phyloP scores from a whole-genome alignment of 2,797 vertebrate species.

The Anguilla pacifica region DNA sequence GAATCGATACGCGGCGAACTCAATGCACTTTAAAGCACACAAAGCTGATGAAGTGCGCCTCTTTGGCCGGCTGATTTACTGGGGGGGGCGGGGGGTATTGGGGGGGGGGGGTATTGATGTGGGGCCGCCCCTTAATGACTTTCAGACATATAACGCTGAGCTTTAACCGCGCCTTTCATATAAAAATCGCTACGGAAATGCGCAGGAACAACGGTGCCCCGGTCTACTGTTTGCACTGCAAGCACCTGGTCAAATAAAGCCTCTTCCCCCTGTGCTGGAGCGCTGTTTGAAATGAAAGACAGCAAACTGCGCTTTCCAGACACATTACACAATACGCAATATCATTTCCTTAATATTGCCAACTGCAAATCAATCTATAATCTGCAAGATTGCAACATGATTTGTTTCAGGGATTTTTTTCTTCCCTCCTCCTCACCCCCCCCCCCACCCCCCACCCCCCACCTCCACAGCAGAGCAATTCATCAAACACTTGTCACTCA shows the following conservation, averaged over 20 bases:
- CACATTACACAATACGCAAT: neutral
- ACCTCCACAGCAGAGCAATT: neutral
- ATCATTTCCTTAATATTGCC: neutral
- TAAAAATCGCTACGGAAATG: neutral
- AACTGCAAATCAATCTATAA: conserved; percentile 4
- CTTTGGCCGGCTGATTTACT: neutral
- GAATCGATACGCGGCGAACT: conserved; percentile 7
- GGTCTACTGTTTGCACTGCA: neutral
- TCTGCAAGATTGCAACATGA: neutral
- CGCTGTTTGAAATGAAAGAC: neutral
- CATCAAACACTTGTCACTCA: conserved; percentile 8
- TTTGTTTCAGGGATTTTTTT: neutral
- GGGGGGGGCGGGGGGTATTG: neutral
- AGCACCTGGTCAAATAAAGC: neutral
- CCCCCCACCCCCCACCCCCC: neutral
- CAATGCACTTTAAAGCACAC: conserved; percentile 26
- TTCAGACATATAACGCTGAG: neutral
- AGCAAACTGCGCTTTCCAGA: neutral
- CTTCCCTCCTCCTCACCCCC: too few relatives aligned
- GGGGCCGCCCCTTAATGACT: neutral
- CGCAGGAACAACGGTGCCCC: neutral
- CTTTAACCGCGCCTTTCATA: neutral
- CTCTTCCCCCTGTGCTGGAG: neutral
- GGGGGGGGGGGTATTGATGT: neutral
- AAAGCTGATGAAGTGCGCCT: conserved; percentile 14